These are phyloP conservation scores for Stenoptilia bipunctidactyla DNA, from an alignment of 2,888 invertebrate genomes.

Conservation along the genomic window DNA sequence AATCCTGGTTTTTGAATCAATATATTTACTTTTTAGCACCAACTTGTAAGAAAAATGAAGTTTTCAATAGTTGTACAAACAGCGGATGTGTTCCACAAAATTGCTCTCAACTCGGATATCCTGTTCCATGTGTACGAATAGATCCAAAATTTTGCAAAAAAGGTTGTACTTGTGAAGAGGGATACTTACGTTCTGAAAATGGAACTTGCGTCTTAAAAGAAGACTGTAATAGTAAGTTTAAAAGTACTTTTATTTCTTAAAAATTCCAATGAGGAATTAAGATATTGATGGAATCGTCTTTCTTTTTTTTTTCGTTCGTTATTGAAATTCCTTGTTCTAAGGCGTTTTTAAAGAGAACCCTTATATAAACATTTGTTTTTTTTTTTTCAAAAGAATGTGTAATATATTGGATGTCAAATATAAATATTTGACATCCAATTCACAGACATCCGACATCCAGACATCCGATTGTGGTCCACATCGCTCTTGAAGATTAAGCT, in stretches of 20 bases:
- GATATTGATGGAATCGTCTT: not conserved
- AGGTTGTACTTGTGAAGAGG: conserved; percentile 20
- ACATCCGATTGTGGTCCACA: too few relatives aligned
- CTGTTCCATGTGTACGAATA: conserved; percentile 13
- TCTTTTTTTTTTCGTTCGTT: too few relatives aligned
- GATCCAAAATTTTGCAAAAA: conserved; percentile 3
- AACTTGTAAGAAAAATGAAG: conserved; percentile 11
- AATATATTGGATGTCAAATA: not conserved
- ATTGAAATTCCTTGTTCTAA: not conserved
- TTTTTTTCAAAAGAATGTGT: not conserved
- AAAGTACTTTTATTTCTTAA: not conserved
- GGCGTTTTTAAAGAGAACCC: too few relatives aligned
- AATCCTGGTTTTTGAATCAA: too few relatives aligned
- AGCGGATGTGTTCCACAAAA: conserved; percentile 19
- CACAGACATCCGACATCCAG: too few relatives aligned
- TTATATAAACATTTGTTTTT: too few relatives aligned
- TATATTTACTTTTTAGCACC: not conserved
- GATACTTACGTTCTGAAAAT: conserved; percentile 14
- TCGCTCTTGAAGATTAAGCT: too few relatives aligned
- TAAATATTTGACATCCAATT: too few relatives aligned
- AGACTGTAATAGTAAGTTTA: conserved; percentile 15
- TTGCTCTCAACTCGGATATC: conserved; percentile 23
- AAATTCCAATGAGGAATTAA: not conserved
- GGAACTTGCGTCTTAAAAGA: conserved; percentile 20
- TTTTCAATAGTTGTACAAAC: conserved; percentile 18